Base-by-base conservation (phyloP, 2,888 invertebrate species). In the Dryobota labecula region DNA sequence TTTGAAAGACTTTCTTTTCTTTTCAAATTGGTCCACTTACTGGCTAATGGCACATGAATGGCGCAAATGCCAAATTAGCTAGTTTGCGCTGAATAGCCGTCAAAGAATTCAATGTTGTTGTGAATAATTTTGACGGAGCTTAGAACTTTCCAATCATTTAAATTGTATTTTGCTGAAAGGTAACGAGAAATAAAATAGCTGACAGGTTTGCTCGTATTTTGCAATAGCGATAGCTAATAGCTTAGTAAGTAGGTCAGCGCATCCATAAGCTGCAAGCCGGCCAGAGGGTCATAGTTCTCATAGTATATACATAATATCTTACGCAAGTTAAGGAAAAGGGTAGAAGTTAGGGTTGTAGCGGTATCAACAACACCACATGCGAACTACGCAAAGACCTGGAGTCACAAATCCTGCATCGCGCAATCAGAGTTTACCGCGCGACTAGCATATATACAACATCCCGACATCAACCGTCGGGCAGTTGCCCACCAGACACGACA, bases 1-100 rank as follows among this genome's bases (percentile, higher is more conserved):
- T 49, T 70, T 69, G 41, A 71, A 76, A 71, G 45, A 57, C 80
- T 82, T 84, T 80, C 82, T 72, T 77, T 84, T 84, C 78, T 84
- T 76, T 71, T 58, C 70, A 78, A 79, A 78, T 82, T 73, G 64
- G 49, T 75, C 60, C 45, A 71, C 62, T 76, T 69, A 51, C 58
- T 61, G 18, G 2, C 1, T 67, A 70, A 73, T 78, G 71, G 33
- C 56, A 63, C 51, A 47, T 69, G 71, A 72, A 79, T 74, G 70
- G 11, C 53, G 53, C 51, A 47, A 73, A 75, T 69, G 71, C 70
- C 15, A 70, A 70, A 76, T 69, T 54, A 56, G 38, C 45, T 70
- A 63, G 51, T 51, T 77, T 54, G 49, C n/a, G n/a, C 41, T 67
- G 51, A 76, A 69, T 53, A 36, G 54, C 24, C 33, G 64, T n/a